Percentiles rank a stretch among this genome's conserved stretches.
Conservation (phyloP, 2,113 vertebrate genomes). For the Isurus oxyrinchus region DNA sequence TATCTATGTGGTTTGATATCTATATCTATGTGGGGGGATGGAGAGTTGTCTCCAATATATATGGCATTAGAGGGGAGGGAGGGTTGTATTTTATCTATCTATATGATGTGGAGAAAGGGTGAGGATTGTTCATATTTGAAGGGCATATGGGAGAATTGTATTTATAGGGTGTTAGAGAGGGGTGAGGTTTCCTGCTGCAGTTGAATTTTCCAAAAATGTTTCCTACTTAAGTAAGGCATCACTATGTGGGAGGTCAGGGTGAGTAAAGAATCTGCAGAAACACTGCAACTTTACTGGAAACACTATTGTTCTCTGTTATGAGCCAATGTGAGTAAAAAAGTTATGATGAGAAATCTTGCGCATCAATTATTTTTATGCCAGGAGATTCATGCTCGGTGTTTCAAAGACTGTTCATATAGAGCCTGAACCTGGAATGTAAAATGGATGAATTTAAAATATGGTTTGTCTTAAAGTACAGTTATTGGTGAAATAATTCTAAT, state of each 20-base stretch:
- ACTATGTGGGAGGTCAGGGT: too few species aligned
- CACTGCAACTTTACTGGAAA: not conserved
- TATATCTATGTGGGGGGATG: too few species aligned
- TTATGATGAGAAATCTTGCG: not conserved
- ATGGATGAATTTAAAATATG: not conserved
- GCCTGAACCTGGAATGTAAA: not conserved
- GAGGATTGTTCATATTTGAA: not conserved
- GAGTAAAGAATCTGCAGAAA: not conserved
- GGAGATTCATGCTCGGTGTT: not conserved
- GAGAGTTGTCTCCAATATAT: not conserved
- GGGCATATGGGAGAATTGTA: not conserved
- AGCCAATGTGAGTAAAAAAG: not conserved
- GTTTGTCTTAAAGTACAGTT: not conserved
- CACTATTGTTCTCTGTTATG: not conserved
- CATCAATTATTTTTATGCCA: not conserved
- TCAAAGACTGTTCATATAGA: not conserved
- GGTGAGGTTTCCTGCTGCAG: not conserved
- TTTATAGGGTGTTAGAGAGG: not conserved
- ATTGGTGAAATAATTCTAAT: not conserved
- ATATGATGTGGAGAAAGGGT: not conserved
- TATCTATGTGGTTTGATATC: not conserved
- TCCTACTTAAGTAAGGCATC: not conserved
- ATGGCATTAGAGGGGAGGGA: too few species aligned
- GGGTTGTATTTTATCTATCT: not conserved
- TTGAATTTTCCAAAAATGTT: not conserved